Conservation (phyloP, 2,113 vertebrate species). For the Recurvirostra avosetta region DNA sequence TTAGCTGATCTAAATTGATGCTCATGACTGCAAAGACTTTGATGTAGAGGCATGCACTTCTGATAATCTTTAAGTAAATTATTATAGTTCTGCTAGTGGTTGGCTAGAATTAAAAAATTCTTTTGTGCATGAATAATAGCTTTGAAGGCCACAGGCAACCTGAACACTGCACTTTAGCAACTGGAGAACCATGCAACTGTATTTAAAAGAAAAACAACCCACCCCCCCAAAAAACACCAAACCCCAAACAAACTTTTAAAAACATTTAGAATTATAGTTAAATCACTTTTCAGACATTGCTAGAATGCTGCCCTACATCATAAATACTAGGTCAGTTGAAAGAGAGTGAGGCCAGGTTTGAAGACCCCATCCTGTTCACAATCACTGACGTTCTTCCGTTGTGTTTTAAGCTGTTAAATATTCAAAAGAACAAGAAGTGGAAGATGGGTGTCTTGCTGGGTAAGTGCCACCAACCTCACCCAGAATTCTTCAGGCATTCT, state of each 20-base stretch:
- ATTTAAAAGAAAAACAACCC: neutral
- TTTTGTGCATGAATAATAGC: neutral
- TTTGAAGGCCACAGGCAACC: neutral
- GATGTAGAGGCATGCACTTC: neutral
- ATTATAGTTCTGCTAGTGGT: neutral
- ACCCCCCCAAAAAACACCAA: too few relatives aligned
- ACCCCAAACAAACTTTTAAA: neutral
- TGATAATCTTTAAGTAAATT: neutral
- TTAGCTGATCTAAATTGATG: neutral
- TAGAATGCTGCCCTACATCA: neutral
- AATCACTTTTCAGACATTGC: neutral
- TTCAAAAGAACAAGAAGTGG: neutral
- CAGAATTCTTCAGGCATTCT: neutral
- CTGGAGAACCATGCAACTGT: neutral
- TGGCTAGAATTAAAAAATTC: neutral
- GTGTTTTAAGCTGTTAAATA: neutral
- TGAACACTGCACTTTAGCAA: neutral
- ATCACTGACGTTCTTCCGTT: neutral
- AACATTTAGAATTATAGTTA: neutral
- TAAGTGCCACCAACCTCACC: neutral
- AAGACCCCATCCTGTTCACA: neutral
- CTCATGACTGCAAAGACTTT: neutral
- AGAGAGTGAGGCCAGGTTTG: neutral
- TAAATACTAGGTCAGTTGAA: neutral
- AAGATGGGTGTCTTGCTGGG: neutral